phyloP scores from a whole-genome alignment of 2,113 vertebrate genomes.

The Pteruthius melanotis region DNA sequence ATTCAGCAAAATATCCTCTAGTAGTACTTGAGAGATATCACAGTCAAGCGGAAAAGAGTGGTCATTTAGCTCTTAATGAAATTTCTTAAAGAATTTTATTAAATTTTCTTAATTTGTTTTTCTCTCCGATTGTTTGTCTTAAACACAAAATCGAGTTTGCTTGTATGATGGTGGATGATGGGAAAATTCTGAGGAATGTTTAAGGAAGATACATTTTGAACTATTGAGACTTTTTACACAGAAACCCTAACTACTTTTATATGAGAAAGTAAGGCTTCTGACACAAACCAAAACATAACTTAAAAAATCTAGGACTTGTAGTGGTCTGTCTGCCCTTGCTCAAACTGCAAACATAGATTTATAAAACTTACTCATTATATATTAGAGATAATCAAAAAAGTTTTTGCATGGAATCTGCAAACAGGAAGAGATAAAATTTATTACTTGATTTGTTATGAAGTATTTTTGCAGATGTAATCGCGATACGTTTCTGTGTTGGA shows the following conservation, averaged over 20 bases:
- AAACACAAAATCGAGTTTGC: not conserved
- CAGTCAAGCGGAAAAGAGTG: not conserved
- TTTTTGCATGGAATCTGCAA: not conserved
- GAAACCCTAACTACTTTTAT: not conserved
- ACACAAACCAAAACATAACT: not conserved
- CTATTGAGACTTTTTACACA: not conserved
- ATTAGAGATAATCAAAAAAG: not conserved
- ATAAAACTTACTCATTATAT: not conserved
- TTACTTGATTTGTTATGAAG: not conserved
- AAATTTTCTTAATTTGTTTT: not conserved
- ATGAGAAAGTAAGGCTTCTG: not conserved
- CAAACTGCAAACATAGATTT: not conserved
- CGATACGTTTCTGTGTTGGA: not conserved
- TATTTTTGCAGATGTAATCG: not conserved
- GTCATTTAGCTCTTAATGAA: not conserved
- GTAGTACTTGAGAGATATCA: not conserved
- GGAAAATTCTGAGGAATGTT: not conserved
- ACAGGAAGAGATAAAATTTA: not conserved
- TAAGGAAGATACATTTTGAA: not conserved
- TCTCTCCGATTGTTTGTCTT: not conserved
- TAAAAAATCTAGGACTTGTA: not conserved
- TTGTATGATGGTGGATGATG: not conserved
- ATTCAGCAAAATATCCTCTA: not conserved
- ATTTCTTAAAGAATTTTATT: not conserved
- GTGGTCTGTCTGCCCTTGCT: not conserved